Evolutionary conservation across 2,888 invertebrate genomes (phyloP), one percentile per base, ranked within the genome.

Genomic region (Druceiella hillmani): DNA sequence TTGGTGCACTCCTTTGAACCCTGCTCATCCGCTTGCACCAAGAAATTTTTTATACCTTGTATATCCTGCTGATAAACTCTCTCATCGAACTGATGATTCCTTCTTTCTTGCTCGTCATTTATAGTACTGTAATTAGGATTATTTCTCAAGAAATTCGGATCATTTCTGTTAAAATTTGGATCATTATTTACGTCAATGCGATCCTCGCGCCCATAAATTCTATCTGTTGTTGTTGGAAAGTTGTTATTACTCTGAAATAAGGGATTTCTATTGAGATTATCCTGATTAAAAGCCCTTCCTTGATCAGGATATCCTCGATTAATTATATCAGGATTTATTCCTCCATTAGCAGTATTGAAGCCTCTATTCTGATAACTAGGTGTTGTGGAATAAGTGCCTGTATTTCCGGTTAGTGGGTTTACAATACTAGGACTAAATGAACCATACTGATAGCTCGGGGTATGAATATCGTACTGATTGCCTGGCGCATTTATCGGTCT

Each of bases 1-100:
- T 81, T 81, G 1, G 86, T 86, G 54, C 89, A 90, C 59, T 87
- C 83, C 56, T 83, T 79, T 0, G 87, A 82, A 6, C 87, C 80
- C 53, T 83, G 79, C 17, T 81, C 75, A 56, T 89, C 89, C 15
- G 87, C 73, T 42, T 82, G 80, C 27, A 78, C 74, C 45, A 89
- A 57, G 26, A 85, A 71, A 44, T 76, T 74, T 43, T 75, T 64
- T 1, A 76, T 55, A 51, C 74, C 73, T 48, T 68, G 66, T 47
- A 68, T 39, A 52, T 61, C 66, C 41, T 64, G 62, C 38, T 62
- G 62, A 24, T 62, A 72, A 45, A 59, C 62, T 58, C 61, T 70
- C 39, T 64, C 64, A 42, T 68, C 69, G 3, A 68, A n/a, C n/a
- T n/a, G n/a, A n/a, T n/a, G n/a, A n/a, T n/a, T n/a, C 22, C 22